Evolutionary conservation across 1,140 invertebrate species (phyloP).

Genomic region (Cydia pomonella): DNA sequence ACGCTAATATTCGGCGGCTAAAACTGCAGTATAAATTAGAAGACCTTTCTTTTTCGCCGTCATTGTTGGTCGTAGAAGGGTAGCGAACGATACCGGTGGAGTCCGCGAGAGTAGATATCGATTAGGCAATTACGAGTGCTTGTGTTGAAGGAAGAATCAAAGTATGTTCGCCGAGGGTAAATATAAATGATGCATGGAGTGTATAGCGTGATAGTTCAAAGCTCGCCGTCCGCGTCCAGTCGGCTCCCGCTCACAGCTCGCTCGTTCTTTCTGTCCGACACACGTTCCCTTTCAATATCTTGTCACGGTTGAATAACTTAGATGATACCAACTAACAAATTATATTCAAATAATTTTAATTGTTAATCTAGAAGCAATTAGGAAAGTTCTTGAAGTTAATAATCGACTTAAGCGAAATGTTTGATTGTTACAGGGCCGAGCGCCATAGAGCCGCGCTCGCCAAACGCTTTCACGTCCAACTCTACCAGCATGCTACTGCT

Average conservation of each 20-base stretch:
- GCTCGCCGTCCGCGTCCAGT: slow-evolving; percentile 54
- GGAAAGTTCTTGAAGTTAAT: background rate
- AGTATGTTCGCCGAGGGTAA: slow-evolving; percentile 78
- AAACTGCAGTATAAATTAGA: slow-evolving; percentile 76
- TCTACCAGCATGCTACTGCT: slow-evolving; percentile 81
- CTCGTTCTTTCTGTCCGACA: background rate
- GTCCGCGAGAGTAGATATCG: slow-evolving; percentile 58
- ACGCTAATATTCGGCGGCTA: slow-evolving; percentile 71
- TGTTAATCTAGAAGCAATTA: background rate
- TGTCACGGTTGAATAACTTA: background rate
- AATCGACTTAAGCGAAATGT: slow-evolving; percentile 38
- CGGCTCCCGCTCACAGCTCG: slow-evolving; percentile 43
- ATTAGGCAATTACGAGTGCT: slow-evolving; percentile 67
- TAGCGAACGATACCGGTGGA: slow-evolving; percentile 48
- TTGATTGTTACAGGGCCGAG: slow-evolving; percentile 77
- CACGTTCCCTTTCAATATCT: slow-evolving; percentile 9
- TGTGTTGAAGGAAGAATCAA: slow-evolving; percentile 71
- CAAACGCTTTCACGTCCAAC: slow-evolving; percentile 72
- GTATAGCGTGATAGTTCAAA: slow-evolving; percentile 80
- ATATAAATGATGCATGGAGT: slow-evolving; percentile 78
- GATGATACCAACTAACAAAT: background rate
- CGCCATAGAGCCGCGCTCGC: slow-evolving; percentile 77
- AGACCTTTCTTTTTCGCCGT: slow-evolving; percentile 62
- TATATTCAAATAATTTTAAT: background rate
- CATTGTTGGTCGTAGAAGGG: slow-evolving; percentile 60